Evolutionary conservation across 2,113 vertebrate genomes (phyloP), one percentile per base, ranked within the genome.

Genomic region (Ondatra zibethicus): DNA sequence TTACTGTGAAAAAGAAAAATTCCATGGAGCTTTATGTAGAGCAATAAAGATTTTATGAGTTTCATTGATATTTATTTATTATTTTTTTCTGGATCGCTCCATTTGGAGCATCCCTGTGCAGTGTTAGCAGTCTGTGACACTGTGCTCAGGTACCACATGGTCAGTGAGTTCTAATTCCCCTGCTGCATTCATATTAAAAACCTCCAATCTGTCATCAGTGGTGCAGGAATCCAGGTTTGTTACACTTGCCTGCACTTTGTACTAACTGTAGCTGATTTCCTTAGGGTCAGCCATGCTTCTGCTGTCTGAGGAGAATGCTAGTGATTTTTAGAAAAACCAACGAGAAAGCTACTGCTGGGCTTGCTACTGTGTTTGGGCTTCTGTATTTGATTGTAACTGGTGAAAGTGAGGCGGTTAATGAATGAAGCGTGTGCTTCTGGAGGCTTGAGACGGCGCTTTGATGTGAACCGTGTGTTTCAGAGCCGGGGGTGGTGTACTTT

Each of bases 381-480:
- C 97, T 52, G 7, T 85, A 1, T 97, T 97, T 97, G 96, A 89
- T 95, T 92, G 17, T 94, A 61, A 66, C 3, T 63, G 73, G 72
- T 39, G 55, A 96, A 73, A 95, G 93, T 93, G 92, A 96, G 93
- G 86, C 29, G 36, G 55, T 87, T 95, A 94, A 92, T 92, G 94
- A 97, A 47, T 97, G 7, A 95, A 89, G 92, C 95, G 77, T 93
- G 82, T 94, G 91, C 3, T 95, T 97, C 97, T 61, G 96, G 97
- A 97, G 95, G 95, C 87, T 39, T 92, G 96, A 97, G 97, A 97
- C 27, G 80, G 98, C 97, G 97, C 97, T 95, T 92, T 98, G 95
- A 98, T 97, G 47, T 77, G 89, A 98, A 98, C 97, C 97, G 52
- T 98, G 93, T 98, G 96, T 98, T 99, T 98, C 97, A 98, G 98